A percentile compares a stretch with the other conserved stretches of the same genome.
Conservation (phyloP, 2,797 vertebrate genomes). For the Trichosurus vulpecula region DNA sequence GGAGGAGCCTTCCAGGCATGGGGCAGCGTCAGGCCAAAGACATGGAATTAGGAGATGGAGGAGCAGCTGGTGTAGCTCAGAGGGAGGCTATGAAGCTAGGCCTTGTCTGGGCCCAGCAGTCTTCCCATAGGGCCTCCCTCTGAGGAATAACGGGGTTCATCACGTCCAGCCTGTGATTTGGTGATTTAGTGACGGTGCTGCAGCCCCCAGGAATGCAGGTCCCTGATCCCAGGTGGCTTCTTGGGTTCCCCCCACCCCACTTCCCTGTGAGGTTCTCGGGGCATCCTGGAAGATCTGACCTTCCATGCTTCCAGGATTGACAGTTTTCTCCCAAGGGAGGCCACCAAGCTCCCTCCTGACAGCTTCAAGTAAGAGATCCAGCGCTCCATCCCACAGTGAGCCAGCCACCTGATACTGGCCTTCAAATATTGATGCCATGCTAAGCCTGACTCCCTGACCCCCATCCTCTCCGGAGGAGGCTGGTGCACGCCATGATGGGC, state of each 20-base stretch:
- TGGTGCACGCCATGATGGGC: not conserved
- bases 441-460: slow-evolving; percentile 52
- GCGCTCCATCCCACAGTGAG: slow-evolving; percentile 2
- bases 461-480: slow-evolving; percentile 25
- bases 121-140: not conserved
- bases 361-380: slow-evolving; percentile 72
- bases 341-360: slow-evolving; percentile 11
- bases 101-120: too few relatives aligned
- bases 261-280: not conserved
- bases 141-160: not conserved
- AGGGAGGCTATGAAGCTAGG: not conserved
- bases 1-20: not conserved
- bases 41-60: not conserved
- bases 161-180: not conserved
- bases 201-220: not conserved
- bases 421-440: slow-evolving; percentile 79
- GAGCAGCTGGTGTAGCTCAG: not conserved
- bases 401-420: slow-evolving; percentile 72
- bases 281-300: not conserved
- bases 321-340: not conserved
- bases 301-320: not conserved
- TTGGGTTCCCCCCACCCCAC: too few relatives aligned
- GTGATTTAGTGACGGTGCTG: not conserved
- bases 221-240: not conserved
- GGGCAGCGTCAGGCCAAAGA: not conserved